Base-by-base conservation (phyloP, 2,888 invertebrate genomes). In the Leptura quadrifasciata region DNA sequence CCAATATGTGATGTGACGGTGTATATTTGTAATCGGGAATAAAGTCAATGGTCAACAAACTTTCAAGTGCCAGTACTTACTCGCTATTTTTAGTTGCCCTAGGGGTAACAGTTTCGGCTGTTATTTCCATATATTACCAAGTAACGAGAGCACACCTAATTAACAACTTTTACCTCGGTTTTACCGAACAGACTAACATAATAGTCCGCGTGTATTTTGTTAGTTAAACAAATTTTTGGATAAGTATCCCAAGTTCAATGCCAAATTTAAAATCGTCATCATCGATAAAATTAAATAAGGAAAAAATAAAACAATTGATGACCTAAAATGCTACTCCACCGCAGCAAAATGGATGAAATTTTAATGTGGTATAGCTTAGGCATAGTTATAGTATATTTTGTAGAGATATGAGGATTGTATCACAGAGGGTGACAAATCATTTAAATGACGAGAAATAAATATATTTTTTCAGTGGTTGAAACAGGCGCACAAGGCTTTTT, bases 211-310 rank as follows among this genome's bases (percentile, higher is more conserved):
- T n/a, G 64, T 52, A 52, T 69, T 71, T 61, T 61, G 70, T 60
- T 71, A 31, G 70, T 61, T 71, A 71, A 71, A 71, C 70, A 60
- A 24, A 27, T 57, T 71, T 71, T 61, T 60, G 70, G 60, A 52
- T 71, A 24, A 35, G 70, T 52, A 60, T 61, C 15, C 52, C 35
- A 47, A 35, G 60, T 71, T 61, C 61, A 60, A 61, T 71, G 70
- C 70, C 70, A 71, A 71, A 52, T 71, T 60, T 71, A 39, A 39
- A 52, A 52, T 60, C 70, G 70, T 71, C 70, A 71, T 39, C 24
- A 18, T 52, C 20, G 18, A 21, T 47, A 18, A 6, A 47, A 31
- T 47, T 47, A 21, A 20, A 52, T 68, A 24, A 10, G 57, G 68
- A 10, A 55, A 67, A 65, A 47, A 54, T 67, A 54, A 20, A 52